Conservation (phyloP, 2,888 invertebrate genomes). For the Caenorhabditis sp. region DNA sequence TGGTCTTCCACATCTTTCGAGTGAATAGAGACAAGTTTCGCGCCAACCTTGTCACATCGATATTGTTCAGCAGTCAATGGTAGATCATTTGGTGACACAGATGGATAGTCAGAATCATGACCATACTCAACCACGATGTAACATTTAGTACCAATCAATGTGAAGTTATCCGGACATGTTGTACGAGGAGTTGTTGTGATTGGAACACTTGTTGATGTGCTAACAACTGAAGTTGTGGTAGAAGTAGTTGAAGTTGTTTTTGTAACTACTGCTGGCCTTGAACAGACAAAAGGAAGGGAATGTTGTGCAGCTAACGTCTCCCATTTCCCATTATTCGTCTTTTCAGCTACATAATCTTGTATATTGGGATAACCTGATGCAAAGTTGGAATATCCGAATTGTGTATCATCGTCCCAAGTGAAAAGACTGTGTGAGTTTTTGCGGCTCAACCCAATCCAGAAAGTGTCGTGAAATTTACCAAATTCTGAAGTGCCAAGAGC, state of each 20-base stretch:
- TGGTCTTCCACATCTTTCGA: conserved; percentile 1
- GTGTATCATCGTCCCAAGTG: conserved; percentile 8
- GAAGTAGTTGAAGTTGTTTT: conserved; percentile 5
- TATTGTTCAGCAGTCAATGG: conserved; percentile 25
- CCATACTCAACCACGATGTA: conserved; percentile 14
- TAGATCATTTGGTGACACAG: conserved; percentile 23
- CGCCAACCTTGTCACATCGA: conserved; percentile 29
- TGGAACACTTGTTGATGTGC: conserved; percentile 15
- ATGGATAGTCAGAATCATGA: conserved; percentile 29
- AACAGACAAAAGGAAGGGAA: conserved; percentile 23
- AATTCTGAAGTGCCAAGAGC: not conserved
- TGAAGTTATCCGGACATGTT: conserved; percentile 24
- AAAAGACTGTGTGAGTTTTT: not conserved
- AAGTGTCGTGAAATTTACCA: not conserved
- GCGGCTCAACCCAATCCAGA: not conserved
- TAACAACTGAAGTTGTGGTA: not conserved
- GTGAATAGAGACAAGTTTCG: conserved; percentile 24
- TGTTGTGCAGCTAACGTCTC: conserved; percentile 15
- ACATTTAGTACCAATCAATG: conserved; percentile 14
- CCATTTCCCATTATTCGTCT: conserved; percentile 24
- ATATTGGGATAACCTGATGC: conserved; percentile 28
- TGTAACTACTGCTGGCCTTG: not conserved
- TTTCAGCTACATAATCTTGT: conserved; percentile 26
- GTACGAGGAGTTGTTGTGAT: conserved; percentile 10
- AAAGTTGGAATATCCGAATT: conserved; percentile 18